Evolutionary conservation across 2,797 vertebrate species (phyloP).

Genomic region (Delichon dasypus): DNA sequence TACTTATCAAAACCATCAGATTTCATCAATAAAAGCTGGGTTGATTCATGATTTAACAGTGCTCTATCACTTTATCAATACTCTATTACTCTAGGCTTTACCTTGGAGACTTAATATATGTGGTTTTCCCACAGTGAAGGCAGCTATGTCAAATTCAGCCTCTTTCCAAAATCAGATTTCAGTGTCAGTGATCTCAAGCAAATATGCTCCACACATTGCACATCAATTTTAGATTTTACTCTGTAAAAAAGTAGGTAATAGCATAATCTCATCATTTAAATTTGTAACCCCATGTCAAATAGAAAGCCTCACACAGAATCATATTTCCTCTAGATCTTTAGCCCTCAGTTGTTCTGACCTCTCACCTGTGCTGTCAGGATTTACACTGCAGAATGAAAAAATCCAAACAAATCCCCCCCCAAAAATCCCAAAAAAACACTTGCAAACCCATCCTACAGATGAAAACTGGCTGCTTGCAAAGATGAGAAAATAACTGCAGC

Average conservation of each 20-base stretch:
- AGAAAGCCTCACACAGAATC: not conserved
- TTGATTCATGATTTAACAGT: not conserved
- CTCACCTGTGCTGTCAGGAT: not conserved
- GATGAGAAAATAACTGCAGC: not conserved
- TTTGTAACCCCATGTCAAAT: not conserved
- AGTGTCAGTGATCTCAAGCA: not conserved
- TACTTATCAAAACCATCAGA: not conserved
- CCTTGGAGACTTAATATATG: not conserved
- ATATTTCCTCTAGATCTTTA: not conserved
- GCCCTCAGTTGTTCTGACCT: not conserved
- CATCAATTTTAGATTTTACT: not conserved
- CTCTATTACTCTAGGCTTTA: not conserved
- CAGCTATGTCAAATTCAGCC: not conserved
- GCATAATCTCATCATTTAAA: not conserved
- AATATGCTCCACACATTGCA: not conserved
- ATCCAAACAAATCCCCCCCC: rapidly evolving
- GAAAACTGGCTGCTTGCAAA: not conserved
- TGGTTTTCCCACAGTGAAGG: not conserved
- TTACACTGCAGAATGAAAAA: not conserved
- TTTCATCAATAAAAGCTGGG: not conserved
- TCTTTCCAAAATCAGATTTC: not conserved
- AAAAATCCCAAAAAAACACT: not conserved
- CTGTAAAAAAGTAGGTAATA: not conserved
- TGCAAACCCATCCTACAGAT: not conserved
- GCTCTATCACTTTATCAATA: not conserved